Conservation (phyloP, 2,888 invertebrate species). For the Xestia xanthographa region DNA sequence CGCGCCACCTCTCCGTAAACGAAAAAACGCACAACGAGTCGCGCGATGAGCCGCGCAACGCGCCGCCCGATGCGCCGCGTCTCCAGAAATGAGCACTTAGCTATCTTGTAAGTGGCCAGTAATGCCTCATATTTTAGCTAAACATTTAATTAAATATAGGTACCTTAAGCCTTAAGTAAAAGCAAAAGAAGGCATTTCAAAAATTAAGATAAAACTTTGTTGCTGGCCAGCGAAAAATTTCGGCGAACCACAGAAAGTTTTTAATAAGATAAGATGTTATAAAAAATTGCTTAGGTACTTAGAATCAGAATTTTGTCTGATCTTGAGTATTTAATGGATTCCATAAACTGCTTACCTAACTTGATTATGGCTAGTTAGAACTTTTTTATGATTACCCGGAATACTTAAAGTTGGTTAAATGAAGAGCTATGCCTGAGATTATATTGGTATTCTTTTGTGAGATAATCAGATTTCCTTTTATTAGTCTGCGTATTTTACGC, state of each 20-base stretch:
- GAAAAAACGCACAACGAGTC: too few relatives aligned
- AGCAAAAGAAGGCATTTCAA: constrained; percentile 50
- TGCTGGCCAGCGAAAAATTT: constrained; percentile 45
- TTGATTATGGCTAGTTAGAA: constrained; percentile 63
- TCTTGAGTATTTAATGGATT: constrained; percentile 73
- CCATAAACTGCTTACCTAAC: constrained; percentile 70
- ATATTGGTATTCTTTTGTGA: constrained; percentile 22
- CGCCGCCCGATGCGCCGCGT: too few relatives aligned
- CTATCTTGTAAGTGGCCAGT: constrained; percentile 10
- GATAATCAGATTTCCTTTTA: constrained; percentile 17
- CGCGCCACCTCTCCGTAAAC: too few relatives aligned
- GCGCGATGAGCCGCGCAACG: too few relatives aligned
- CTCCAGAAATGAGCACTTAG: too few relatives aligned
- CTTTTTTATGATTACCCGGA: constrained; percentile 55
- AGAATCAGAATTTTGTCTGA: constrained; percentile 68
- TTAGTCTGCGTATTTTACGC: neutral
- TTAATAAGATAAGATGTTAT: constrained; percentile 72
- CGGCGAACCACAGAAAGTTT: constrained; percentile 67
- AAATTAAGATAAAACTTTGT: constrained; percentile 58
- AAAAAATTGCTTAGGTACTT: constrained; percentile 68
- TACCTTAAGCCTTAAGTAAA: constrained; percentile 27
- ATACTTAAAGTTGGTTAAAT: constrained; percentile 45
- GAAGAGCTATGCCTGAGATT: constrained; percentile 24
- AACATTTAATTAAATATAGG: constrained; percentile 46
- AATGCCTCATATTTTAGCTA: constrained; percentile 19